Conservation (phyloP, 2,888 invertebrate genomes). For the Platynereis dumerilii region DNA sequence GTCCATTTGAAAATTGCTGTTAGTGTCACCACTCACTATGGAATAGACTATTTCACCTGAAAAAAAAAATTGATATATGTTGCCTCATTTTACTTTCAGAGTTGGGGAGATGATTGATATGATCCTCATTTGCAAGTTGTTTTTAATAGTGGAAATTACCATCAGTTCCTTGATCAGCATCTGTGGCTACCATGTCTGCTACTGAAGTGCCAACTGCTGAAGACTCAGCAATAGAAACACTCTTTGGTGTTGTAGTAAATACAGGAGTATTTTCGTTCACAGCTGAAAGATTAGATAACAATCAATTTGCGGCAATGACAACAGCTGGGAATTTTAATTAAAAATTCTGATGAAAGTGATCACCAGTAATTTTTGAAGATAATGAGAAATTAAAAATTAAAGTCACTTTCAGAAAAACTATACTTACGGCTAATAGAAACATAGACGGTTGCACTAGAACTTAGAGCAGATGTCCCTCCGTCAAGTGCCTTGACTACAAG, state of each 20-base stretch:
- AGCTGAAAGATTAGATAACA: not conserved
- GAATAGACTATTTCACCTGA: not conserved
- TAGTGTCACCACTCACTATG: slow-evolving; percentile 5
- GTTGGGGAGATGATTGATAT: too few species aligned
- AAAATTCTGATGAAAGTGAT: too few species aligned
- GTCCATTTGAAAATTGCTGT: not conserved
- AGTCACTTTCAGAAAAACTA: too few species aligned
- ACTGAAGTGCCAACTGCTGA: not conserved
- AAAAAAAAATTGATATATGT: too few species aligned
- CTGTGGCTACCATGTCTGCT: not conserved
- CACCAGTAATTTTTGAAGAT: too few species aligned
- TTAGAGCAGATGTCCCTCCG: not conserved
- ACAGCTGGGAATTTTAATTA: too few species aligned
- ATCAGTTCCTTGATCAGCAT: not conserved
- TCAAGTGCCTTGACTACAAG: not conserved
- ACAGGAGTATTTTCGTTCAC: not conserved
- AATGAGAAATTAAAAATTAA: too few species aligned
- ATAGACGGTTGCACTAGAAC: not conserved
- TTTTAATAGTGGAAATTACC: too few species aligned
- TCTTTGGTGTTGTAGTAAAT: slow-evolving; percentile 1
- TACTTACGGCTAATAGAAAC: not conserved
- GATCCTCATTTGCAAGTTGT: too few species aligned
- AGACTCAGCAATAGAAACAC: not conserved
- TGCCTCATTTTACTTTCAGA: too few species aligned
- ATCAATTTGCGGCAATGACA: too few species aligned